phyloP scores from a whole-genome alignment of 2,888 invertebrate species.

The Byasa hedistus region DNA sequence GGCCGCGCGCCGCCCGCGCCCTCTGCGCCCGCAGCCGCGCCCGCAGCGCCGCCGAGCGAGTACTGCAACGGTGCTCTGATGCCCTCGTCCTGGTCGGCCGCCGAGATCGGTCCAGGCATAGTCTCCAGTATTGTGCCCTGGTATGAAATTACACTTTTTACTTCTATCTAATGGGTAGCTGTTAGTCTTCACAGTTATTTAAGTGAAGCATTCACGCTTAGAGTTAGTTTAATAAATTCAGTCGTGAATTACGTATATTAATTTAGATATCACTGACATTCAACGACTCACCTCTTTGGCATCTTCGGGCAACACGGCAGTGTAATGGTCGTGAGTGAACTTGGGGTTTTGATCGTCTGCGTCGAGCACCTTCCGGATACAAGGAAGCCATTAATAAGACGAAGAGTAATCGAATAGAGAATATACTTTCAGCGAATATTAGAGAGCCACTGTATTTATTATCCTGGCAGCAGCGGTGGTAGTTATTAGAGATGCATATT shows the following conservation, averaged over 20 bases:
- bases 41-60: conserved; percentile 50
- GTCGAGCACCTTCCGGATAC: conserved; percentile 83
- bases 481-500: too few relatives aligned
- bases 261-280: background rate
- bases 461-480: too few relatives aligned
- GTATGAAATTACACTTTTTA: too few relatives aligned
- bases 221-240: too few relatives aligned
- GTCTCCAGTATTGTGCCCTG: conserved; percentile 83
- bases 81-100: conserved; percentile 89
- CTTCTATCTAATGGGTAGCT: too few relatives aligned
- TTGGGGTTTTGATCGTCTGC: conserved; percentile 95
- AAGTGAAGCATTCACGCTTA: too few relatives aligned
- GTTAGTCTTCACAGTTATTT: too few relatives aligned
- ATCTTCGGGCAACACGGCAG: conserved; percentile 83
- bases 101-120: conserved; percentile 86
- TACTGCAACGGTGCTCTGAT: conserved; percentile 87
- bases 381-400: background rate
- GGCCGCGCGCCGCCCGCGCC: conserved; percentile 78
- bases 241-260: too few relatives aligned
- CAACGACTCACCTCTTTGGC: conserved; percentile 66
- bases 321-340: conserved; percentile 87
- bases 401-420: too few relatives aligned
- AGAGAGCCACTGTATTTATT: too few relatives aligned
- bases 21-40: conserved; percentile 2
- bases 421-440: too few relatives aligned